Evolutionary conservation across 2,888 invertebrate genomes (phyloP).

Genomic region (Cryptops parisi): DNA sequence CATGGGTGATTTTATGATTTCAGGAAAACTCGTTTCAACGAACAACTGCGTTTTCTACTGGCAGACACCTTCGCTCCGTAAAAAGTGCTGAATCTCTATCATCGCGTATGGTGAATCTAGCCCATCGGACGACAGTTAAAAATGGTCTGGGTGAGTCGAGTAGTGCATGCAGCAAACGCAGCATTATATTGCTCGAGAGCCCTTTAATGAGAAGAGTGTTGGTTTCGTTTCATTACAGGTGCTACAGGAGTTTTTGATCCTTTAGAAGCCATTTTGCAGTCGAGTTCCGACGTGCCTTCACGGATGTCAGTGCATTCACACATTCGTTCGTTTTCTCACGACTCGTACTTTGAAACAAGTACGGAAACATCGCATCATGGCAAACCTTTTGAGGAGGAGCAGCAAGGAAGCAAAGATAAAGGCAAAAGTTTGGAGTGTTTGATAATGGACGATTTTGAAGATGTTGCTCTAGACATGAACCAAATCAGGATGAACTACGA

Average conservation of each 20-base stretch:
- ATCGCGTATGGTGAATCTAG: neutral
- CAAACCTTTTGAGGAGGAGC: neutral
- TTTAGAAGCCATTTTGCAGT: too few relatives aligned
- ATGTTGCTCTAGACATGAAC: constrained; percentile 14
- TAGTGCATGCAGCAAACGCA: too few relatives aligned
- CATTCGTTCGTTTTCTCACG: constrained; percentile 63
- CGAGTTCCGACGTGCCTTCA: too few relatives aligned
- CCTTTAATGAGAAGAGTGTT: too few relatives aligned
- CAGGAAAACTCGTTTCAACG: too few relatives aligned
- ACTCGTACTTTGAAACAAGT: constrained; percentile 67
- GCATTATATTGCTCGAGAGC: too few relatives aligned
- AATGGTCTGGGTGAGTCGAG: too few relatives aligned
- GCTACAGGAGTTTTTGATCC: too few relatives aligned
- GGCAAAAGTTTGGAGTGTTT: constrained; percentile 3
- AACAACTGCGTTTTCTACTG: too few relatives aligned
- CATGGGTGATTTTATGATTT: too few relatives aligned
- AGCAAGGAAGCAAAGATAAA: neutral
- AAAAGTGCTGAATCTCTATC: constrained; percentile 46
- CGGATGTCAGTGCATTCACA: constrained; percentile 23
- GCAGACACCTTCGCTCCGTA: constrained; percentile 41
- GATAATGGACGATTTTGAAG: constrained; percentile 12
- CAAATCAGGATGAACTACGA: constrained; percentile 10
- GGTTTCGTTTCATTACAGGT: too few relatives aligned
- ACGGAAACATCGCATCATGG: constrained; percentile 17
- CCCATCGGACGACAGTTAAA: too few relatives aligned